A percentile compares a stretch with the other conserved stretches of the same genome.
phyloP scores from a whole-genome alignment of 2,113 vertebrate genomes.

The Phylloscopus whistleri region DNA sequence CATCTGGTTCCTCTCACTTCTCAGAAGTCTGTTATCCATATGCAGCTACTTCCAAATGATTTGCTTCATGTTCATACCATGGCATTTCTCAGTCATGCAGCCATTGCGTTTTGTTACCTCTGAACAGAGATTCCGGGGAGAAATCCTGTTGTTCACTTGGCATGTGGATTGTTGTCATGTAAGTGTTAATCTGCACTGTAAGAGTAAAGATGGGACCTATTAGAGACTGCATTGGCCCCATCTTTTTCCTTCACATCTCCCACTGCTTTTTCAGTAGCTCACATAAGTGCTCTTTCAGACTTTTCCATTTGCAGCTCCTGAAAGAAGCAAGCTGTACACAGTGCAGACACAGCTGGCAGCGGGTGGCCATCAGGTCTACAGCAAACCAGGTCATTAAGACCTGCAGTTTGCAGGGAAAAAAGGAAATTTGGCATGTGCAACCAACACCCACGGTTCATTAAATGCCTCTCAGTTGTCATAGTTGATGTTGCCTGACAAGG shows the following conservation, averaged over 20 bases:
- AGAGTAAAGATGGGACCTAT: background rate
- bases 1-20: background rate
- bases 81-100: background rate
- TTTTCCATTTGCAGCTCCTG: background rate
- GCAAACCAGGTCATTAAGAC: constrained; percentile 2
- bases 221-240: background rate
- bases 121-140: background rate
- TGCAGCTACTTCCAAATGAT: background rate
- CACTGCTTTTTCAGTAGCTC: background rate
- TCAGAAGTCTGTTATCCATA: background rate
- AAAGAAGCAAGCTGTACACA: background rate
- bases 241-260: background rate
- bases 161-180: background rate
- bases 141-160: background rate
- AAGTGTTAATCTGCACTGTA: background rate
- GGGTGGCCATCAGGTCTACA: background rate
- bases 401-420: background rate
- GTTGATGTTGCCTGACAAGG: background rate
- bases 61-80: background rate
- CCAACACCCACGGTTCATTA: background rate
- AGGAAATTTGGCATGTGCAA: background rate
- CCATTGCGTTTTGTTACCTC: background rate
- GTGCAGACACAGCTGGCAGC: fast-evolving
- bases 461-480: background rate
- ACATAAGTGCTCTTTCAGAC: background rate